Conservation (phyloP, 30 jellyfish, hydroid and myxozoan species). For the Aurelia sp. region DNA sequence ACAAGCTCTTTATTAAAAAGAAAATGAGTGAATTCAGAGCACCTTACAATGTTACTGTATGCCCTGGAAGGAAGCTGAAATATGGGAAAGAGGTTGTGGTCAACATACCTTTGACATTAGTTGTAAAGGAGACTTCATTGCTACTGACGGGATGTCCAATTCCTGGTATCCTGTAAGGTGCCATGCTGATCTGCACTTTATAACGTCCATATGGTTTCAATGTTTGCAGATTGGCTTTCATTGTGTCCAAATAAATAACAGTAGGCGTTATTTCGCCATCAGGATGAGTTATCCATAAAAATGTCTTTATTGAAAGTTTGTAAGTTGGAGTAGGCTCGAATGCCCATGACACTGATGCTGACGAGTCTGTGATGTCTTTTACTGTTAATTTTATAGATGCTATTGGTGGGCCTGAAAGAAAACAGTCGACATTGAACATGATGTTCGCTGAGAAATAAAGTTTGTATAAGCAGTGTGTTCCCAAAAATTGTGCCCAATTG, state of each 20-base stretch:
- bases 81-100: background rate
- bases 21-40: too few relatives aligned
- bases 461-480: too few relatives aligned
- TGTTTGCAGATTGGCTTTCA: background rate
- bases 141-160: slow-evolving; percentile 10
- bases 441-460: too few relatives aligned
- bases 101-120: slow-evolving; percentile 19
- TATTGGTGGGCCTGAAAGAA: slow-evolving; percentile 3
- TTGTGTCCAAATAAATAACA: background rate
- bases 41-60: too few relatives aligned
- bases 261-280: background rate
- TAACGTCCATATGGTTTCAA: slow-evolving; percentile 1
- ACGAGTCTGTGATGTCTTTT: slow-evolving; percentile 2
- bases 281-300: background rate
- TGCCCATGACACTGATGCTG: slow-evolving; percentile 2
- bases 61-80: too few relatives aligned
- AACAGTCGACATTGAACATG: background rate
- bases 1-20: too few relatives aligned
- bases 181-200: slow-evolving; percentile 5
- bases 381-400: background rate
- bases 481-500: too few relatives aligned
- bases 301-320: background rate
- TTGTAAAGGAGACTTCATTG: slow-evolving; percentile 34
- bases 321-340: slow-evolving; percentile 7
- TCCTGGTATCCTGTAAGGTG: slow-evolving; percentile 33